Base-by-base conservation (phyloP, 2,888 invertebrate species). In the Mimas tiliae region DNA sequence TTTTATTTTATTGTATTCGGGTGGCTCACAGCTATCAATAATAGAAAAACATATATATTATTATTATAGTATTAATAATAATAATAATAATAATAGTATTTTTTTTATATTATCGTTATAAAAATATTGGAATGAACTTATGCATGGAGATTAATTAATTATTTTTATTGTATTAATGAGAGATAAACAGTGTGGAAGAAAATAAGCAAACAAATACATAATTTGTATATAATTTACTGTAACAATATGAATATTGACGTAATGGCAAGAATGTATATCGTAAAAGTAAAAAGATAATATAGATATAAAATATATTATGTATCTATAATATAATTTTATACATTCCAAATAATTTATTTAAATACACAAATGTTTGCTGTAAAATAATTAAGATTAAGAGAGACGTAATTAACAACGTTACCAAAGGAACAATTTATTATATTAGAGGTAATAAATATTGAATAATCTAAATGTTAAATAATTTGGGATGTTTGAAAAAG, bases 251-350 rank as follows among this genome's bases (percentile, higher is more conserved):
- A 55, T 14, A 16, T 16, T 16, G 34, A 19, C 16, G n/a, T 16
- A n/a, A 33, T 16, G n/a, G 27, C 27, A 27, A 27, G 27, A 27
- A 3, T 27, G 1, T 27, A 27, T 38, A 7, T 38, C 9, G 38
- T 6, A 38, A 38, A 38, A 3, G 38, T 38, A 38, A 38, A 1
- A 38, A 9, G 8, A 38, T 6, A 38, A 1, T 1, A 38, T 9
- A 6, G 38, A 19, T 58, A 16, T 19, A 42, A 21, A 14, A 50
- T 19, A 19, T 19, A 50, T 45, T 45, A 50, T 55, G 33, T 55
- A 55, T 16, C 6, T 42, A 12, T 58, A 19, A 12, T 42, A 38
- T 58, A 58, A 58, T 58, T 58, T 58, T 69, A 72, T 63, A 63
- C 62, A 68, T 48, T 63, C 62, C n/a, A 64, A 67, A 42, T 64